phyloP scores from a whole-genome alignment of 2,797 vertebrate species.

The Cynopterus sphinx region DNA sequence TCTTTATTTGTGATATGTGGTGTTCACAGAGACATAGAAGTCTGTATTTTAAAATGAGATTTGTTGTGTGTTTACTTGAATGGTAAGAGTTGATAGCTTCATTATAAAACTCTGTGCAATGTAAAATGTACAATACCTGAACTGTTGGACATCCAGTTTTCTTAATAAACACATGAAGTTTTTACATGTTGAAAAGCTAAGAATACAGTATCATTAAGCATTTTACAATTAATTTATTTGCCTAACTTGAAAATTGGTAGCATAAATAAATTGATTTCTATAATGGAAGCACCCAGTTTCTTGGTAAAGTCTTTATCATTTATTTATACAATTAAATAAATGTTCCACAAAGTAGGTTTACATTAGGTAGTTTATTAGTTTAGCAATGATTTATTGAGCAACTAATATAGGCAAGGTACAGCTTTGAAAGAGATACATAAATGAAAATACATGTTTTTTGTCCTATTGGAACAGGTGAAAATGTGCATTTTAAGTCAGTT shows the following conservation, averaged over 20 bases:
- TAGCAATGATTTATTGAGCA: neutral
- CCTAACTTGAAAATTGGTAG: neutral
- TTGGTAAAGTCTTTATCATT: neutral
- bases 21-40: neutral
- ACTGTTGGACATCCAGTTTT: neutral
- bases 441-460: neutral
- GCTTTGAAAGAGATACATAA: neutral
- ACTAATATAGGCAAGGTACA: neutral
- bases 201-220: neutral
- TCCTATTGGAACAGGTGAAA: neutral
- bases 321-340: neutral
- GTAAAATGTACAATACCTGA: neutral
- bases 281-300: neutral
- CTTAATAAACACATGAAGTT: neutral
- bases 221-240: constrained; percentile 29
- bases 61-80: constrained; percentile 32
- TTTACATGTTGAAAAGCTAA: constrained; percentile 1
- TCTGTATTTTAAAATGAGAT: constrained; percentile 41
- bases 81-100: constrained; percentile 10
- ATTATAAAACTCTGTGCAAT: neutral
- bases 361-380: neutral
- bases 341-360: neutral
- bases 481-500: neutral
- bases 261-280: neutral
- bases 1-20: neutral